These are phyloP conservation scores for Ostrea denselamellosa DNA, from an alignment of 1,140 invertebrate species.

Conservation along the genomic window DNA sequence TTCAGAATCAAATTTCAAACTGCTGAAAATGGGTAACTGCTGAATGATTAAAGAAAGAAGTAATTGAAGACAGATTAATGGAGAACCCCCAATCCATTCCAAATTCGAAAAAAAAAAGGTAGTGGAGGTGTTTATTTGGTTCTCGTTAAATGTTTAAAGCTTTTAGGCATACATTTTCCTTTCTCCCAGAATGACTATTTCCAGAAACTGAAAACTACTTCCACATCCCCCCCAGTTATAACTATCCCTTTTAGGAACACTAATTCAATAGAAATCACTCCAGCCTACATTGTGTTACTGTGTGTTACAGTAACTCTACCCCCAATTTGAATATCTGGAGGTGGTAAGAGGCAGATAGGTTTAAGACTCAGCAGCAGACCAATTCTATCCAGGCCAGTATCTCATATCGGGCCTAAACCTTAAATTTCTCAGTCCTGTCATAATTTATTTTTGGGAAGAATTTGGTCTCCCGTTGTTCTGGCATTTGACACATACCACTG, in stretches of 20 bases:
- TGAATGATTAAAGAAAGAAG: constrained; percentile 15
- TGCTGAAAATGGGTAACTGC: not conserved
- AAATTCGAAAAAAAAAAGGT: not conserved
- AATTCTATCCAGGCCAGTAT: not conserved
- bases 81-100: not conserved
- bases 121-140: not conserved
- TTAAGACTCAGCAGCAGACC: not conserved
- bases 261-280: not conserved
- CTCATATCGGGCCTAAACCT: not conserved
- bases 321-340: not conserved
- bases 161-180: not conserved
- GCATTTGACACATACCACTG: not conserved
- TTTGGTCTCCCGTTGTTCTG: not conserved
- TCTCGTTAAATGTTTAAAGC: not conserved
- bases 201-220: not conserved
- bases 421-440: not conserved
- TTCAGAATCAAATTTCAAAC: constrained; percentile 16
- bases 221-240: not conserved
- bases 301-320: not conserved
- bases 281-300: not conserved
- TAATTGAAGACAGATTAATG: not conserved
- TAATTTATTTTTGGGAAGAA: constrained; percentile 9
- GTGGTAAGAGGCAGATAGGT: not conserved
- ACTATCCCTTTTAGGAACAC: not conserved
- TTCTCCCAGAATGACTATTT: not conserved